Evolutionary conservation across 2,888 invertebrate genomes (phyloP).

Genomic region (Altica lythri): DNA sequence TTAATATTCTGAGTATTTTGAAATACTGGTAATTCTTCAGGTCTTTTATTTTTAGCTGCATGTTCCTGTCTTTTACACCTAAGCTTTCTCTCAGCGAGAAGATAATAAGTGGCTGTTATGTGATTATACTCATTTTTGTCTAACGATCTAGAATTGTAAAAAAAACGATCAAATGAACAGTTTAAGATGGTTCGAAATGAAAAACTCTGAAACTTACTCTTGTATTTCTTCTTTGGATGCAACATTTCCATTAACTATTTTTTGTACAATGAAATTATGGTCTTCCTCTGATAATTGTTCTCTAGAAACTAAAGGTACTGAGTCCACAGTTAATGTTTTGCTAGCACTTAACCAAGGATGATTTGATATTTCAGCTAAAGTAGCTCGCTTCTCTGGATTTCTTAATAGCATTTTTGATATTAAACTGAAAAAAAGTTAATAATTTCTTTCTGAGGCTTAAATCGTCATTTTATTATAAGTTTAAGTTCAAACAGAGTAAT

Average conservation of each 20-base stretch:
- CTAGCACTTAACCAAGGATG: conserved; percentile 82
- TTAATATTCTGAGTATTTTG: conserved; percentile 46
- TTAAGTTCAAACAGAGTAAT: too few relatives aligned
- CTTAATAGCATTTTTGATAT: conserved; percentile 93
- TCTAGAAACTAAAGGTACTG: conserved; percentile 82
- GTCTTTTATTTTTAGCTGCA: conserved; percentile 56
- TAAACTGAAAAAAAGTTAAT: conserved; percentile 59
- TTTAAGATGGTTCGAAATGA: background rate
- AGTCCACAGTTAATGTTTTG: conserved; percentile 60
- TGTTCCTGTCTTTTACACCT: conserved; percentile 75
- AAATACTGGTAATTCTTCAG: conserved; percentile 55
- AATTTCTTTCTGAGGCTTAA: background rate
- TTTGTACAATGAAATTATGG: conserved; percentile 87
- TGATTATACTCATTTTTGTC: conserved; percentile 97
- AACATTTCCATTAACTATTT: conserved; percentile 95
- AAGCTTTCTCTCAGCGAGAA: conserved; percentile 91
- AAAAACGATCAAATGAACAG: background rate
- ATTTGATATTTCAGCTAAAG: conserved; percentile 82
- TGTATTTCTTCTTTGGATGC: conserved; percentile 93
- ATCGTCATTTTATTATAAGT: conserved; percentile 2
- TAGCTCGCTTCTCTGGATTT: conserved; percentile 89
- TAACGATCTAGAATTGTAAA: conserved; percentile 69
- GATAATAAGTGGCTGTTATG: conserved; percentile 96
- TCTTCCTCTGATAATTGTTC: conserved; percentile 92
- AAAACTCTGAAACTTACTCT: conserved; percentile 64